Percentiles rank a stretch among this genome's conserved stretches.
phyloP scores from a whole-genome alignment of 2,888 invertebrate genomes.

The Erannis defoliaria region DNA sequence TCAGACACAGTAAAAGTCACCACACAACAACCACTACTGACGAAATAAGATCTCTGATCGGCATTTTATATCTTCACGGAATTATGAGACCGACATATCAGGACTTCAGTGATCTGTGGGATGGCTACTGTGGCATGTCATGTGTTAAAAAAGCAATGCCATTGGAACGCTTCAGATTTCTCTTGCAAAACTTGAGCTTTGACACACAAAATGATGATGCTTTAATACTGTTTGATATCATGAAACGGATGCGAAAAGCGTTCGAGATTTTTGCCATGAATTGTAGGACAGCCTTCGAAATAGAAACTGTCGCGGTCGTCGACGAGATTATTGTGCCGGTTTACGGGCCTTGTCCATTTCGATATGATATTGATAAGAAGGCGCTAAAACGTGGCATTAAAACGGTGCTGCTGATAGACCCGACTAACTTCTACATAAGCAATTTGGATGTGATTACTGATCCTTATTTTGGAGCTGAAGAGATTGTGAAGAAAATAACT shows the following conservation, averaged over 20 bases:
- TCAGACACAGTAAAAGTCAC: slow-evolving; percentile 52
- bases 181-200: slow-evolving; percentile 73
- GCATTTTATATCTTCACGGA: slow-evolving; percentile 77
- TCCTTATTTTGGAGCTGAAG: slow-evolving; percentile 66
- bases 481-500: slow-evolving; percentile 69
- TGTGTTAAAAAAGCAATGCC: slow-evolving; percentile 71
- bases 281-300: slow-evolving; percentile 70
- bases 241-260: slow-evolving; percentile 76
- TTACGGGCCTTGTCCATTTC: slow-evolving; percentile 78
- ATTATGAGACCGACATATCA: slow-evolving; percentile 76
- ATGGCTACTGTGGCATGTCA: slow-evolving; percentile 65
- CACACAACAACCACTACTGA: slow-evolving; percentile 56
- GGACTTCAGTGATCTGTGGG: slow-evolving; percentile 74
- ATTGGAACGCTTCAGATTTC: slow-evolving; percentile 71
- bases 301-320: slow-evolving; percentile 67
- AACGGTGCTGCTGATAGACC: slow-evolving; percentile 72
- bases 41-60: slow-evolving; percentile 77
- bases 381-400: slow-evolving; percentile 73
- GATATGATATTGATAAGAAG: slow-evolving; percentile 74
- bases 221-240: slow-evolving; percentile 67
- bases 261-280: slow-evolving; percentile 81
- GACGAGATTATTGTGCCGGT: slow-evolving; percentile 79
- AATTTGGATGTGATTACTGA: slow-evolving; percentile 78
- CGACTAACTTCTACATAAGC: slow-evolving; percentile 74
- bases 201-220: slow-evolving; percentile 61